A percentile compares a stretch with the other conserved stretches of the same genome.
Evolutionary conservation across 1,140 invertebrate species (phyloP).

Genomic region (Pseudomyrmex concolor): DNA sequence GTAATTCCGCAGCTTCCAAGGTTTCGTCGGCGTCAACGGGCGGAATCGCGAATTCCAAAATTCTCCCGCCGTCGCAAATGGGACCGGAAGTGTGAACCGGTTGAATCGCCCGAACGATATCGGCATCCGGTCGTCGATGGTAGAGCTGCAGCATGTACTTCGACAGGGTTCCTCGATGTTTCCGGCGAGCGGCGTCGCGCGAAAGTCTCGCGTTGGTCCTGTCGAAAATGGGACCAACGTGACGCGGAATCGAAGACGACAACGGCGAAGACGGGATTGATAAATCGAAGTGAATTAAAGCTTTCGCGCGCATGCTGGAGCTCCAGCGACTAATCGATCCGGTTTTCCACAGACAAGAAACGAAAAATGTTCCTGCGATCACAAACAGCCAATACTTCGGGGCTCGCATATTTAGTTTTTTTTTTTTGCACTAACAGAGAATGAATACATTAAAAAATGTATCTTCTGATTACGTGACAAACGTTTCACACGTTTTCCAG

Average conservation of each 20-base stretch:
- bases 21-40: slow-evolving; percentile 70
- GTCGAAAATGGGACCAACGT: slow-evolving; percentile 17
- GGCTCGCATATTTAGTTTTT: background rate
- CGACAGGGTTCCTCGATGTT: slow-evolving; percentile 72
- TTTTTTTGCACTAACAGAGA: too few species aligned
- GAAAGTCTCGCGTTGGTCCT: slow-evolving; percentile 44
- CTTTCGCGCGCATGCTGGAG: slow-evolving; percentile 76
- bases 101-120: slow-evolving; percentile 80
- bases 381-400: slow-evolving; percentile 51
- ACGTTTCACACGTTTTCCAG: too few species aligned
- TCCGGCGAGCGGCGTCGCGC: slow-evolving; percentile 58
- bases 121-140: slow-evolving; percentile 77
- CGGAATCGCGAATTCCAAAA: slow-evolving; percentile 79
- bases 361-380: slow-evolving; percentile 61
- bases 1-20: slow-evolving; percentile 79
- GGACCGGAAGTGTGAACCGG: slow-evolving; percentile 76
- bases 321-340: slow-evolving; percentile 68
- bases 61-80: slow-evolving; percentile 71
- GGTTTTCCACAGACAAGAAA: slow-evolving; percentile 77
- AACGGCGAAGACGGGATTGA: slow-evolving; percentile 74
- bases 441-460: too few species aligned
- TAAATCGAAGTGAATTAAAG: slow-evolving; percentile 80
- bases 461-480: too few species aligned
- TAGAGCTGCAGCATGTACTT: slow-evolving; percentile 82
- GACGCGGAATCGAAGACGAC: slow-evolving; percentile 22